A percentile compares a stretch with the other conserved stretches of the same genome.
phyloP scores from a whole-genome alignment of 2,797 vertebrate genomes.

The Vireo griseus region DNA sequence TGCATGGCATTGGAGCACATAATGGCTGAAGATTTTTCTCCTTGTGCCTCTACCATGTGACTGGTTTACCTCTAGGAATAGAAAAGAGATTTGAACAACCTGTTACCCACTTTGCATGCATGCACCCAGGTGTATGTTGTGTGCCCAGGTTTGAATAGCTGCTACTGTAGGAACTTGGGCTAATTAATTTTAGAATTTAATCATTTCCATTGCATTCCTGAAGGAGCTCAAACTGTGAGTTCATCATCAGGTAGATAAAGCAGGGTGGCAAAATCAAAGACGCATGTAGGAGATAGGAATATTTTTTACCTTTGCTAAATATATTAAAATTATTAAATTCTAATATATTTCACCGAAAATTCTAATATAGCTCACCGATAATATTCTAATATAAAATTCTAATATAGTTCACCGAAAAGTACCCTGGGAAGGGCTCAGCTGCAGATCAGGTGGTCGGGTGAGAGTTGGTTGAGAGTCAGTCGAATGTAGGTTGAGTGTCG shows the following conservation, averaged over 20 bases:
- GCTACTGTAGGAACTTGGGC: not conserved
- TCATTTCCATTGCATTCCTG: not conserved
- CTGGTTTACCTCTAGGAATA: not conserved
- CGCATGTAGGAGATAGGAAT: not conserved
- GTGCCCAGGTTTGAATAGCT: not conserved
- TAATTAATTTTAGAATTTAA: not conserved
- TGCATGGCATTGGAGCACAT: not conserved
- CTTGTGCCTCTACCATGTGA: not conserved
- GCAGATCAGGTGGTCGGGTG: not conserved
- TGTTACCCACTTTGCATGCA: not conserved
- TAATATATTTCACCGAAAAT: too few relatives aligned
- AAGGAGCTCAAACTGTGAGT: not conserved
- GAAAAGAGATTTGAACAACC: not conserved
- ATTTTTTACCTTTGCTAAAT: not conserved
- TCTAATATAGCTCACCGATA: too few relatives aligned
- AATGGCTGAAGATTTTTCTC: not conserved
- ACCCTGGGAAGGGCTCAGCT: not conserved
- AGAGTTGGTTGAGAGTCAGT: not conserved
- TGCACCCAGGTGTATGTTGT: not conserved
- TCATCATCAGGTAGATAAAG: not conserved
- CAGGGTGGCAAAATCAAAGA: not conserved
- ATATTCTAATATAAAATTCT: too few relatives aligned
- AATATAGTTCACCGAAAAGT: rapidly evolving
- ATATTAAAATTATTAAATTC: not conserved
- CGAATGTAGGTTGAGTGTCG: rapidly evolving